Evolutionary conservation across 2,888 invertebrate species (phyloP).

Genomic region (Lasioglossum calceatum): DNA sequence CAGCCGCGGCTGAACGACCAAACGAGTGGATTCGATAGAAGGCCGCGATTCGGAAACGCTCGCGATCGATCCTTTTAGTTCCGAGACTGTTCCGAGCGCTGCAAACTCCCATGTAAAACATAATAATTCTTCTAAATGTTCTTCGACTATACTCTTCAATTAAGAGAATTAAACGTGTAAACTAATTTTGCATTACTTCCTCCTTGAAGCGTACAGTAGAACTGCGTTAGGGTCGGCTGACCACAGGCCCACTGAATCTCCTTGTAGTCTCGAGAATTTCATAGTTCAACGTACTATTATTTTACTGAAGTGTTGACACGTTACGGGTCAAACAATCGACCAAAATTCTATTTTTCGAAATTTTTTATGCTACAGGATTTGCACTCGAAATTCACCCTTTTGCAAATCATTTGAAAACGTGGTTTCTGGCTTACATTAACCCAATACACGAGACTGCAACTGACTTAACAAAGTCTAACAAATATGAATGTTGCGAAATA

Average conservation of each 20-base stretch:
- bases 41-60: constrained; percentile 24
- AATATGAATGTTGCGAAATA: no score
- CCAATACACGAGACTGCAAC: no score
- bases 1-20: constrained; percentile 19
- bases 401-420: no score
- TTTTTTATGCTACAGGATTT: no score
- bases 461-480: no score
- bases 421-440: no score
- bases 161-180: background rate
- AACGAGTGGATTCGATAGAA: constrained; percentile 21
- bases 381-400: no score
- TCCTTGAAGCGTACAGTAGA: background rate
- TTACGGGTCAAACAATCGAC: no score
- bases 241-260: background rate
- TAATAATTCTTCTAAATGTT: no score
- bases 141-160: background rate
- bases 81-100: background rate
- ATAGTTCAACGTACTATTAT: background rate
- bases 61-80: constrained; percentile 29
- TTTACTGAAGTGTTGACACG: no score
- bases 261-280: background rate
- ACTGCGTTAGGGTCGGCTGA: background rate
- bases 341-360: no score
- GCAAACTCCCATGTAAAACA: background rate
- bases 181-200: background rate